phyloP scores from a whole-genome alignment of 2,797 vertebrate genomes.

The Zenarchopterus dispar region DNA sequence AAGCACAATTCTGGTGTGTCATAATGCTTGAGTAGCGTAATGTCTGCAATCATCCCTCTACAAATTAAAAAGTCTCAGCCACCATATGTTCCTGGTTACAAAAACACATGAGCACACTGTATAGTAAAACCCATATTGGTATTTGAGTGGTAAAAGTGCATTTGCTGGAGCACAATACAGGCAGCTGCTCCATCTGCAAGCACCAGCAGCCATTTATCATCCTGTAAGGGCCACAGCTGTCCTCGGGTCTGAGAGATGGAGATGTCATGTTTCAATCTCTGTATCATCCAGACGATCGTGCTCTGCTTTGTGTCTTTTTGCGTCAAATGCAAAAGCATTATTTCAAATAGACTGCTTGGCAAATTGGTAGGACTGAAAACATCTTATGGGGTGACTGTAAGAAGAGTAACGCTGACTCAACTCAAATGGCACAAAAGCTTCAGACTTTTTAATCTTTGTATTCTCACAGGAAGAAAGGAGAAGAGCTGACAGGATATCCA shows the following conservation, averaged over 20 bases:
- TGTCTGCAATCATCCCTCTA: constrained; percentile 28
- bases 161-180: constrained; percentile 44
- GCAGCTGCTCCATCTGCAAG: constrained; percentile 58
- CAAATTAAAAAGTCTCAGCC: constrained; percentile 52
- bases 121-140: constrained; percentile 48
- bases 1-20: constrained; percentile 22
- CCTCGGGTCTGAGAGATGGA: constrained; percentile 62
- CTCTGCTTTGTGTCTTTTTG: constrained; percentile 54
- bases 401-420: constrained; percentile 63
- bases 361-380: constrained; percentile 63
- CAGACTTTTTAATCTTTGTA: constrained; percentile 57
- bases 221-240: constrained; percentile 58
- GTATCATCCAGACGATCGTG: constrained; percentile 49
- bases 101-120: constrained; percentile 31
- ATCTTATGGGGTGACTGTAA: constrained; percentile 58
- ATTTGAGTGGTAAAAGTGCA: constrained; percentile 53
- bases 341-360: constrained; percentile 52
- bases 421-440: constrained; percentile 69
- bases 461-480: constrained; percentile 1
- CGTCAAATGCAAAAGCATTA: constrained; percentile 59
- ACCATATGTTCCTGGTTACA: constrained; percentile 48
- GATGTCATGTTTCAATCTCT: constrained; percentile 65
- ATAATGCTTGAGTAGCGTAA: constrained; percentile 48
- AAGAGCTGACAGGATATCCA: constrained; percentile 27
- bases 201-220: constrained; percentile 63